Percentiles rank a stretch among this genome's conserved stretches.
phyloP scores from a whole-genome alignment of 2,797 vertebrate genomes.

The Leptoclinus maculatus region DNA sequence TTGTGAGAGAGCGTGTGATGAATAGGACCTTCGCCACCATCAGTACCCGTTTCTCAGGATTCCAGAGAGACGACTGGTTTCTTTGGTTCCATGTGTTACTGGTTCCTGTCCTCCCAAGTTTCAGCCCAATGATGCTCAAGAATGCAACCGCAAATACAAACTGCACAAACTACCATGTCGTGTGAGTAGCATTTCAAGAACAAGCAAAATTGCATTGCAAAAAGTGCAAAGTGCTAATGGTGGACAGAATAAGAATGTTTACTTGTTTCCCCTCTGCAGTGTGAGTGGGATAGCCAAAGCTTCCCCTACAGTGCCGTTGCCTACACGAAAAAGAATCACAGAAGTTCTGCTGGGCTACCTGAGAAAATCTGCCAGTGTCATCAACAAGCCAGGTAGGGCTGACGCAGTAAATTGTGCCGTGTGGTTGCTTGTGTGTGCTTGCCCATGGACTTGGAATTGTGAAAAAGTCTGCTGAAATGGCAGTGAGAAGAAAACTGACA shows the following conservation, averaged over 20 bases:
- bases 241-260: background rate
- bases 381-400: conserved; percentile 44
- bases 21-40: conserved; percentile 60
- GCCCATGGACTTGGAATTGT: background rate
- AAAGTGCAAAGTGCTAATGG: background rate
- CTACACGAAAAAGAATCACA: conserved; percentile 14
- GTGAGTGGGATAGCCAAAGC: conserved; percentile 47
- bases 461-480: background rate
- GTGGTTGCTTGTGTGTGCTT: background rate
- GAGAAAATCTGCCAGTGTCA: background rate
- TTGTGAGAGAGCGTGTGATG: conserved; percentile 59
- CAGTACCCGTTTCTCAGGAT: background rate
- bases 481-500: background rate
- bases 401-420: background rate
- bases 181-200: conserved; percentile 51
- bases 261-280: conserved; percentile 24
- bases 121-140: conserved; percentile 60
- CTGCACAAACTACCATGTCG: conserved; percentile 65
- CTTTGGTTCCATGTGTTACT: conserved; percentile 55
- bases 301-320: background rate
- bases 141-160: conserved; percentile 22
- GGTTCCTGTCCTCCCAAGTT: conserved; percentile 58
- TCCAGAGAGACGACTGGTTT: conserved; percentile 23
- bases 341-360: conserved; percentile 43
- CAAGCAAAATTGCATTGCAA: background rate